Base-by-base conservation (phyloP, 2,113 vertebrate species). In the Natator depressus region DNA sequence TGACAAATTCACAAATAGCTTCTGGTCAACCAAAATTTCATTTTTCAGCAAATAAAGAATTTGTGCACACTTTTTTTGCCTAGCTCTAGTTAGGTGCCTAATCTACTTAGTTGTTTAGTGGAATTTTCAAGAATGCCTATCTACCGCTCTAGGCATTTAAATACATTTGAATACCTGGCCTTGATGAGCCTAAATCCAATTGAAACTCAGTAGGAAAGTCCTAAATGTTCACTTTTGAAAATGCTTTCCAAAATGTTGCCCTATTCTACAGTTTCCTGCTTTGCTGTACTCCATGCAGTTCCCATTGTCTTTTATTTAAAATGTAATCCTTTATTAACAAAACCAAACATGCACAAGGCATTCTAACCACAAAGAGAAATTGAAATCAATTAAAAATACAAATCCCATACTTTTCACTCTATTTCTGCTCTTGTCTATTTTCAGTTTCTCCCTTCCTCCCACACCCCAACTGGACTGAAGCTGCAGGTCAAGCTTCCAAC, bases 381-480 rank as follows among this genome's bases (percentile, higher is more conserved):
- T 80, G 69, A 54, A 3, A 59, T 0, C 1, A 20, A 1, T 80
- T 8, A 57, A 84, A 88, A 65, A 59, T 53, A 35, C 8, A 9
- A 80, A 75, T 53, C 19, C 29, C 7, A 1, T n/a, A 2, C 3
- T 80, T 8, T 88, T 2, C 5, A 4, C 5, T 78, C 14, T 54
- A 1, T 57, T 59, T 87, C 12, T 80, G 8, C 10, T 82, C 4
- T 2, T 83, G 6, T 86, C 3, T 12, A n/a, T 10, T 11, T 84
- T 49, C 59, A 62, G 4, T 62, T 7, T 11, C 8, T 47, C 47
- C 9, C 47, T 47, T 47, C 47, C 47, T 9, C 27, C 22, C 27
- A 10, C 10, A 9, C 14, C 10, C 51, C 83, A 2, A 0, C 24
- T 4, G 2, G 35, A 10, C 2, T 3, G 7, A 14, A 35, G 2